phyloP scores from a whole-genome alignment of 2,888 invertebrate genomes.

The Chaetogeoica ovagalla region DNA sequence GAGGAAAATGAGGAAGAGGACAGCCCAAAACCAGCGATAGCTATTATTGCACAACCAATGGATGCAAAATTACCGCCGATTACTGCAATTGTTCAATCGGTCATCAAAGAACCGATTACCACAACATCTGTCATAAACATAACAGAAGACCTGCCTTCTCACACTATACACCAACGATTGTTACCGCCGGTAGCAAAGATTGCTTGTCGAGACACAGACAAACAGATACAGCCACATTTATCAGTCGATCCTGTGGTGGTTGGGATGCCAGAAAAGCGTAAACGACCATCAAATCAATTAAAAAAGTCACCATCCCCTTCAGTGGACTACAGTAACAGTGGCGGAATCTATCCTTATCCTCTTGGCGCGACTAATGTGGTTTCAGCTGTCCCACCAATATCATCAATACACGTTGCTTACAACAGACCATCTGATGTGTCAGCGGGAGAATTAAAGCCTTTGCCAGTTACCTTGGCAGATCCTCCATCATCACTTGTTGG shows the following conservation, averaged over 20 bases:
- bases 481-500: background rate
- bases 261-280: background rate
- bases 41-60: constrained; percentile 56
- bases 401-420: background rate
- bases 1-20: background rate
- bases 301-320: constrained; percentile 7
- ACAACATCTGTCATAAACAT: constrained; percentile 56
- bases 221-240: background rate
- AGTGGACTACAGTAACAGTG: background rate
- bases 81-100: constrained; percentile 56
- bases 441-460: background rate
- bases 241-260: too few species aligned
- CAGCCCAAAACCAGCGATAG: constrained; percentile 50
- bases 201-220: background rate
- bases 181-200: background rate
- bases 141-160: background rate
- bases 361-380: constrained; percentile 21
- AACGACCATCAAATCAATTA: background rate
- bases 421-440: background rate
- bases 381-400: constrained; percentile 23
- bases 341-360: background rate
- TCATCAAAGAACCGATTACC: constrained; percentile 59
- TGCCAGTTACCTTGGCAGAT: background rate
- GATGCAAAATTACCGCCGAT: constrained; percentile 57
- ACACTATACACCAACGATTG: background rate